Base-by-base conservation (phyloP, 2,888 invertebrate species). In the Baronia brevicornis region DNA sequence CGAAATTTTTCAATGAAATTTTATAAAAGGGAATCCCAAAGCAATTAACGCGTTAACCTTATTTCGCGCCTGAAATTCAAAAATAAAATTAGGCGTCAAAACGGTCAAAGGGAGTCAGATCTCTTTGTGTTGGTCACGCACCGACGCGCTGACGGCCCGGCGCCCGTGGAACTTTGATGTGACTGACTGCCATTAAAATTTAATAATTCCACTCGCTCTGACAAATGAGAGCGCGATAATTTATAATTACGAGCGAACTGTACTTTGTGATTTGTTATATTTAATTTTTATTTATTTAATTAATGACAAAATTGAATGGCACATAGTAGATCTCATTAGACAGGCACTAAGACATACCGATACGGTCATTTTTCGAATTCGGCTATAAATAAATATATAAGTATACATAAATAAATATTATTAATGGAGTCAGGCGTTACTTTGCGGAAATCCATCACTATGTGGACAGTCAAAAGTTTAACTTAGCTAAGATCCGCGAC, bases 41-140 rank as follows among this genome's bases (percentile, higher is more conserved):
- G 10, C 41, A 50, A 50, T 44, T 46, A 48, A 47, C 32, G 35
- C 26, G 34, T 44, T 42, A 46, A 38, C 33, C 39, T 28, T 30
- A 40, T 46, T 41, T 35, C 35, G 41, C 38, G 39, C 30, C 28
- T 25, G 39, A 37, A 44, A 48, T 44, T 47, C 41, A 47, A 41
- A 49, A 44, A 43, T 42, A 38, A 36, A 46, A 46, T 36, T 23
- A 58, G 53, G 57, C 48, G 51, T 52, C 54, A 46, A 39, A 45
- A 45, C 45, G 48, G 54, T 63, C 68, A 70, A 71, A 71, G 70
- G 61, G 48, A 61, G 55, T 46, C 43, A n/a, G n/a, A 51, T 64
- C 60, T 41, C 70, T 73, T 73, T 72, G 73, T 61, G 44, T 37
- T 28, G 55, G 57, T 59, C 66, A 70, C 67, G 66, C 61, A 48